Evolutionary conservation across 1,140 invertebrate species (phyloP).

Genomic region (Meloidogyne exigua): DNA sequence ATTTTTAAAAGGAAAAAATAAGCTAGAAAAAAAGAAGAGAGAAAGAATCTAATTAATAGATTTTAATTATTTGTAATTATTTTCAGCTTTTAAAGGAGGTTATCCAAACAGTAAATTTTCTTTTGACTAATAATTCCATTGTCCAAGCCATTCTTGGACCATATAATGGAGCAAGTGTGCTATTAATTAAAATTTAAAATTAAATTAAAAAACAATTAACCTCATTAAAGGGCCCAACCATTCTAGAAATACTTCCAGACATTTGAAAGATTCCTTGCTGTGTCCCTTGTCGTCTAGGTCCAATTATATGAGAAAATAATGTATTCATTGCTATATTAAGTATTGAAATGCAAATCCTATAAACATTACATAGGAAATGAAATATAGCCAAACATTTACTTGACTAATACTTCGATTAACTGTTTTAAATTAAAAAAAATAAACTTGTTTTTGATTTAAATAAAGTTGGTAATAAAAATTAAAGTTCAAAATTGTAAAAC

Average conservation of each 20-base stretch:
- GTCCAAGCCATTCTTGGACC: conserved; percentile 35
- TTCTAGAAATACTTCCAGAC: conserved; percentile 35
- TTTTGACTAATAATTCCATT: conserved; percentile 33
- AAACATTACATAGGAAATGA: conserved; percentile 38
- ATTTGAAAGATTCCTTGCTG: conserved; percentile 54
- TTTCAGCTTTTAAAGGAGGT: neutral
- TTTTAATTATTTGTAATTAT: too few species aligned
- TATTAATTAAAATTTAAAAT: too few species aligned
- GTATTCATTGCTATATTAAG: conserved; percentile 48
- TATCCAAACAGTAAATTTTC: conserved; percentile 2
- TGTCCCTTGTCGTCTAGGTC: conserved; percentile 49
- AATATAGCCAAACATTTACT: conserved; percentile 47
- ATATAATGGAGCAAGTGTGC: conserved; percentile 10
- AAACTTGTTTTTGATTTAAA: too few species aligned
- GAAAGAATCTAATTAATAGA: too few species aligned
- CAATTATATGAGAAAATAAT: conserved; percentile 51
- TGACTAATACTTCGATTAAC: conserved; percentile 32
- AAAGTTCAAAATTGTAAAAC: too few species aligned
- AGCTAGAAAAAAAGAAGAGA: too few species aligned
- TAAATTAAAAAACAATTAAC: too few species aligned
- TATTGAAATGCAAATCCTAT: conserved; percentile 48
- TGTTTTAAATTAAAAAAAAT: neutral
- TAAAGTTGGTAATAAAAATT: too few species aligned
- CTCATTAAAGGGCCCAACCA: conserved; percentile 45
- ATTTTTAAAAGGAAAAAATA: neutral